Evolutionary conservation across 2,113 vertebrate genomes (phyloP).

Genomic region (Podarcis raffonei): DNA sequence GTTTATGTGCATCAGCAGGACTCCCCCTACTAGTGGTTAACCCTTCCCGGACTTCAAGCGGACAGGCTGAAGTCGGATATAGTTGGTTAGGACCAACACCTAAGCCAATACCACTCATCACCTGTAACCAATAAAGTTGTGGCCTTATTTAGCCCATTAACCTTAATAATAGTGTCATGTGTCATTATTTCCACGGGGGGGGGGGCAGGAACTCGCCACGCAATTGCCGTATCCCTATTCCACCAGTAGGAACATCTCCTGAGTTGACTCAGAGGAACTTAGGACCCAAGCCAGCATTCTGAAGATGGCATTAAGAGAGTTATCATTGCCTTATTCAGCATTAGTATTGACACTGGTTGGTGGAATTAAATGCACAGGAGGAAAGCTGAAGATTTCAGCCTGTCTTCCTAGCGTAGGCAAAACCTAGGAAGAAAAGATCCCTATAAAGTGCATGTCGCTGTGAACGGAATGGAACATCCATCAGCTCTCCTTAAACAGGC

Average conservation of each 20-base stretch:
- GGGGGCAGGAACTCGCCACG: too few relatives aligned
- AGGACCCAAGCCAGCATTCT: background rate
- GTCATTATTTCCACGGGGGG: too few relatives aligned
- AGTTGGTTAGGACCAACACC: too few relatives aligned
- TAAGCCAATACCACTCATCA: too few relatives aligned
- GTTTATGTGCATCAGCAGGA: too few relatives aligned
- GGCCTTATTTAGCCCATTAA: too few relatives aligned
- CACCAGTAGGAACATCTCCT: background rate
- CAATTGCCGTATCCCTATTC: background rate
- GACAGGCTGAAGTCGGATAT: too few relatives aligned
- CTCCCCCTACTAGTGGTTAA: too few relatives aligned
- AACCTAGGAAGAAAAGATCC: constrained; percentile 62
- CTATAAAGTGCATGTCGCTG: constrained; percentile 47
- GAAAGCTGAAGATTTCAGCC: constrained; percentile 56
- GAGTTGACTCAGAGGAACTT: background rate
- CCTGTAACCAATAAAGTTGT: too few relatives aligned
- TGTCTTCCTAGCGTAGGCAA: constrained; percentile 62
- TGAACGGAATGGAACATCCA: constrained; percentile 64
- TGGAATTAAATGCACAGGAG: constrained; percentile 52
- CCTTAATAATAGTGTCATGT: too few relatives aligned
- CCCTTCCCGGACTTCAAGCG: too few relatives aligned
- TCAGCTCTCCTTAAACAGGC: constrained; percentile 62
- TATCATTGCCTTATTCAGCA: constrained; percentile 36
- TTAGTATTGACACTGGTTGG: constrained; percentile 50
- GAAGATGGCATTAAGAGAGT: constrained; percentile 4